These are phyloP conservation scores for Crotalus helleri DNA, from an alignment of 2,113 vertebrate genomes.

Conservation along the genomic window DNA sequence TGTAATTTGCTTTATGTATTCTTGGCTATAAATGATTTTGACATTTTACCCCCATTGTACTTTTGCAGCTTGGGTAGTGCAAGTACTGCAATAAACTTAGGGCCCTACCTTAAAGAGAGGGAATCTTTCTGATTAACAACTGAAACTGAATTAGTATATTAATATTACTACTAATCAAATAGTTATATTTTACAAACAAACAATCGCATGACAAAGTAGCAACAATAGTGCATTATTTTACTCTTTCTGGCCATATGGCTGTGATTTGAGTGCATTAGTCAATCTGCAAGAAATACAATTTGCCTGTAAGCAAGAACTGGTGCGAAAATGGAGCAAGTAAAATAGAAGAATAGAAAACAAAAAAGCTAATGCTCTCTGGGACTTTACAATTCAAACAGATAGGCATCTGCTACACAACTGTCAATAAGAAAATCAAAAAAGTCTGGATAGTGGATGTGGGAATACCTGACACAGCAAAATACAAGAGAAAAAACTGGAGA, in stretches of 20 bases:
- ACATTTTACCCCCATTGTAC: background rate
- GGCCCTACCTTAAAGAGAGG: background rate
- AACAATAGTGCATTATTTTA: background rate
- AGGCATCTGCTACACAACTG: background rate
- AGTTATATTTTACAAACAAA: background rate
- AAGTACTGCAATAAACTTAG: background rate
- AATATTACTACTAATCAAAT: background rate
- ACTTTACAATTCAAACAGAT: background rate
- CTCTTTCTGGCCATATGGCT: too few relatives aligned
- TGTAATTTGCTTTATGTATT: background rate
- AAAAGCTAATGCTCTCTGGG: background rate
- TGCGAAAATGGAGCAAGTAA: background rate
- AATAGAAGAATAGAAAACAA: background rate
- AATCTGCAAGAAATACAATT: background rate
- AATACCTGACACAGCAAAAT: too few relatives aligned
- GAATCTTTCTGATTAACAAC: background rate
- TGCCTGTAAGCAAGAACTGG: background rate
- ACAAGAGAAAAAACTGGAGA: too few relatives aligned
- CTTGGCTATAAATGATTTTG: too few relatives aligned
- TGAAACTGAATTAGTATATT: too few relatives aligned
- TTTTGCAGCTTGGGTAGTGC: background rate
- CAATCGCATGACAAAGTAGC: background rate
- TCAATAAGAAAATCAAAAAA: too few relatives aligned
- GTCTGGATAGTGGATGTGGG: too few relatives aligned
- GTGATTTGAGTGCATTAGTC: background rate